Base-by-base conservation (phyloP, 2,888 invertebrate genomes). In the Thymelicus sylvestris region DNA sequence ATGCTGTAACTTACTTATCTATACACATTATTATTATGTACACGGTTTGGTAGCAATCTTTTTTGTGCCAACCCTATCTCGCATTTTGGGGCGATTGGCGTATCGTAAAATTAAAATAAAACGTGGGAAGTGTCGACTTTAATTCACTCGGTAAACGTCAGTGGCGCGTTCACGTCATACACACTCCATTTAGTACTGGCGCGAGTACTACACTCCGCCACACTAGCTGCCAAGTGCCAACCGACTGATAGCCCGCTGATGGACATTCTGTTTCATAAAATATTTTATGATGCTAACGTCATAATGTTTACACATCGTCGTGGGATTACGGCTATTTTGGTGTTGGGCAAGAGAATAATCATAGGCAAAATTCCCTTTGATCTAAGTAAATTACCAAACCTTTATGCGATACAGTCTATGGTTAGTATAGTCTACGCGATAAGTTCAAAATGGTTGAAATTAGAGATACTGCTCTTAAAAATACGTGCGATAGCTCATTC, bases 41-140 rank as follows among this genome's bases (percentile, higher is more conserved):
- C 24, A 24, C 3, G 1, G 31, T 31, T 5, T 31, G 31, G 31
- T 31, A 31, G 31, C 31, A 31, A 31, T 31, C 2, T 44, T 44
- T 10, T 4, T 44, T 44, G 44, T 44, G 41, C 15, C 65, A 66
- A 44, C 65, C 65, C 55, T 66, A 19, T 12, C n/a, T 0, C 13
- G 19, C 52, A 57, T 66, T 52, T 71, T 52, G 44, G 76, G 75
- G 76, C n/a, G n/a, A n/a, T n/a, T n/a, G n/a, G n/a, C 64, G 73
- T 66, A 72, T 72, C 72, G 80, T 81, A 79, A 81, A 82, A 78
- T 79, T 77, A 80, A 80, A 76, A 76, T 74, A 74, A 74, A 75
- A 75, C 76, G 78, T 79, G 78, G 75, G 81, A 80, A 77, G 80
- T 77, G 74, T 79, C 73, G 75, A 76, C 77, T 82, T 83, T 78